Evolutionary conservation across 2,797 vertebrate genomes (phyloP).

Genomic region (Pangasius larnaudii): DNA sequence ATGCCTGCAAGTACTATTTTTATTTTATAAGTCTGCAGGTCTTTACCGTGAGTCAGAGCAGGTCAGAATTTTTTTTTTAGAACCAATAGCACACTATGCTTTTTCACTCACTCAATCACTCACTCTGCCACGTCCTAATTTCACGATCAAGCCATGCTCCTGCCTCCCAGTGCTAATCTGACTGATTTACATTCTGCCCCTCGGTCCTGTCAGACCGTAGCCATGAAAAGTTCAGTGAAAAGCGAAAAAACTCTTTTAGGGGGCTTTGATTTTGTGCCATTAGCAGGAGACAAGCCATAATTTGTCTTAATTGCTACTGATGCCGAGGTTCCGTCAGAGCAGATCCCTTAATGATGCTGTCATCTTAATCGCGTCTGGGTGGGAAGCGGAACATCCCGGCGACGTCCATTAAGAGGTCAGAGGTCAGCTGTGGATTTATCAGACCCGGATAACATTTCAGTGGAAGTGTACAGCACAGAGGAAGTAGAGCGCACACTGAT

Average conservation of each 20-base stretch:
- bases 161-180: not conserved
- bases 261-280: conserved; percentile 54
- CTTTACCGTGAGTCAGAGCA: not conserved
- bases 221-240: conserved; percentile 27
- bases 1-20: not conserved
- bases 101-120: conserved; percentile 22
- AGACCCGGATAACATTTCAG: not conserved
- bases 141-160: not conserved
- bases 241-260: conserved; percentile 38
- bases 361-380: conserved; percentile 40
- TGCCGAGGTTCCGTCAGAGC: conserved; percentile 1
- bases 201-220: conserved; percentile 12
- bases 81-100: conserved; percentile 16
- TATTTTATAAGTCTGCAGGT: not conserved
- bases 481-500: not conserved
- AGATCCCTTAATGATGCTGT: conserved; percentile 25
- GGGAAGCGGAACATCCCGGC: not conserved
- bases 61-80: not conserved
- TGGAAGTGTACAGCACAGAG: not conserved
- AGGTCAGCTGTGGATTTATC: conserved; percentile 5
- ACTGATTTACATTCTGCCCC: conserved; percentile 23
- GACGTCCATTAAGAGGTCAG: not conserved
- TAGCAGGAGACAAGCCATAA: conserved; percentile 42
- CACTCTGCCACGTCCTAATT: conserved; percentile 16
- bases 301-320: conserved; percentile 55